Evolutionary conservation across 2,797 vertebrate species (phyloP).

Genomic region (Aeoliscus strigatus): DNA sequence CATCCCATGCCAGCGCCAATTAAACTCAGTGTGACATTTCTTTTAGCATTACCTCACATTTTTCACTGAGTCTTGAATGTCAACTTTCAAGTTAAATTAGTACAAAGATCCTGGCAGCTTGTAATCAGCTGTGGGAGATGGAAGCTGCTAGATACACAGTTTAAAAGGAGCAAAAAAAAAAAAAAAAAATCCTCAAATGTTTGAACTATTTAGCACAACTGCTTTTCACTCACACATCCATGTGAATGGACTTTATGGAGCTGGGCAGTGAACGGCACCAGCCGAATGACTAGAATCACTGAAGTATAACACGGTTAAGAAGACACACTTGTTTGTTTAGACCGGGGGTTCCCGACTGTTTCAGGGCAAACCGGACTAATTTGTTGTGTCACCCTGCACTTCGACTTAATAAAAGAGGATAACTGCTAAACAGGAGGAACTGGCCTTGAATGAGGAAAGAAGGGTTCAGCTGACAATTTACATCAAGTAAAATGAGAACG

Average conservation of each 20-base stretch:
- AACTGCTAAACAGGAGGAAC: slow-evolving; percentile 9
- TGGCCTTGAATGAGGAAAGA: too few relatives aligned
- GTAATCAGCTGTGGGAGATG: slow-evolving; percentile 12
- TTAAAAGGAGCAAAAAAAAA: slow-evolving; percentile 14
- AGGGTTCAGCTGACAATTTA: too few relatives aligned
- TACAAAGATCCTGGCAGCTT: slow-evolving; percentile 18
- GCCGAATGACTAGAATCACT: slow-evolving; percentile 16
- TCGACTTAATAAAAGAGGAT: slow-evolving; percentile 5
- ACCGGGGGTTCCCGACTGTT: slow-evolving; percentile 1
- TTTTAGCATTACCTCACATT: slow-evolving; percentile 6
- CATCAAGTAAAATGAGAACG: too few relatives aligned
- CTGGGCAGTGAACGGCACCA: slow-evolving; percentile 23
- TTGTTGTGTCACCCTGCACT: slow-evolving; percentile 9
- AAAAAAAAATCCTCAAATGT: slow-evolving; percentile 29
- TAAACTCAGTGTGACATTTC: slow-evolving; percentile 20
- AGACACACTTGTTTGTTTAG: slow-evolving; percentile 14
- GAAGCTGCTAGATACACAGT: slow-evolving; percentile 18
- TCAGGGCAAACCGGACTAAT: slow-evolving; percentile 4
- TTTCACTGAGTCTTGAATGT: slow-evolving; percentile 23
- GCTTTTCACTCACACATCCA: slow-evolving; percentile 47
- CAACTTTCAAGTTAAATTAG: slow-evolving; percentile 23
- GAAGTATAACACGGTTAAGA: slow-evolving; percentile 21
- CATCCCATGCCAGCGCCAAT: slow-evolving; percentile 13
- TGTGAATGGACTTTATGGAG: slow-evolving; percentile 49
- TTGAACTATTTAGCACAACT: slow-evolving; percentile 35